Evolutionary conservation across 2,113 vertebrate species (phyloP).

Genomic region (Epinephelus moara): DNA sequence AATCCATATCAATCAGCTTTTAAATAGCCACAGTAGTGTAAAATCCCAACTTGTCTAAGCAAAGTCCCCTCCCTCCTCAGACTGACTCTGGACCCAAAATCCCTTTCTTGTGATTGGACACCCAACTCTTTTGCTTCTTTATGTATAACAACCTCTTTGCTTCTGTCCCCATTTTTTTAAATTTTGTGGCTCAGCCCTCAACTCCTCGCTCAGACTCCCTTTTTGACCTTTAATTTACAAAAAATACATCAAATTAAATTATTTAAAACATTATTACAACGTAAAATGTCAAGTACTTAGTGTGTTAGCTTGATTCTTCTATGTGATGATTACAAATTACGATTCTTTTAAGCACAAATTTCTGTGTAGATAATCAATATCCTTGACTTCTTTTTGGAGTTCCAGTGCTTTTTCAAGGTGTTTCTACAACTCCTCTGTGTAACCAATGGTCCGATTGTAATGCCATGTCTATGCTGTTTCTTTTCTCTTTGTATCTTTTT

Average conservation of each 20-base stretch:
- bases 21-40: constrained; percentile 88
- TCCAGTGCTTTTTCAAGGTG: constrained; percentile 67
- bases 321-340: constrained; percentile 37
- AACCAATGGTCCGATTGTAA: constrained; percentile 90
- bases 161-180: constrained; percentile 50
- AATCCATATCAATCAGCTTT: constrained; percentile 10
- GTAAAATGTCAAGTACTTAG: constrained; percentile 39
- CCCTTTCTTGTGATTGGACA: constrained; percentile 66
- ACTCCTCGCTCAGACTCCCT: constrained; percentile 22
- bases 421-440: constrained; percentile 77
- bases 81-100: constrained; percentile 46
- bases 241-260: background rate
- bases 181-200: constrained; percentile 40
- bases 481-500: constrained; percentile 99
- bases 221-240: constrained; percentile 28
- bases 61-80: constrained; percentile 28
- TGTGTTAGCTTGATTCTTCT: constrained; percentile 34
- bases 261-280: constrained; percentile 18
- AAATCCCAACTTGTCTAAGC: constrained; percentile 54
- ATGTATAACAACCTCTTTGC: constrained; percentile 55
- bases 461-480: constrained; percentile 99
- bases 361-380: constrained; percentile 41
- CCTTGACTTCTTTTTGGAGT: constrained; percentile 25
- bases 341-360: constrained; percentile 5
- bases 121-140: constrained; percentile 66